Conservation (phyloP, 30 jellyfish, hydroid and myxozoan species). For the Chrysaora quinquecirrha region DNA sequence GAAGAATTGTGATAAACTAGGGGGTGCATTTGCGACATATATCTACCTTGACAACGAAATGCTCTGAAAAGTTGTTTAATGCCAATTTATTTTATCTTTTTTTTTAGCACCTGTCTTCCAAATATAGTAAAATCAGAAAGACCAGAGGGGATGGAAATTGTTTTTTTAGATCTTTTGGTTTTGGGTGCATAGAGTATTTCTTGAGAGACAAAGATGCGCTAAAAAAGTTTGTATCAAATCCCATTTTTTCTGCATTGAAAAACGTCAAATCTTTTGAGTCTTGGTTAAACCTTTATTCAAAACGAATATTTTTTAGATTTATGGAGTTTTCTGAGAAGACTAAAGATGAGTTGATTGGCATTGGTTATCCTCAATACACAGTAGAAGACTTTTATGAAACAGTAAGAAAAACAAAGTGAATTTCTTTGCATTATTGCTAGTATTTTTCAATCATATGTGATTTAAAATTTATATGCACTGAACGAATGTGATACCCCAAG, state of each 20-base stretch:
- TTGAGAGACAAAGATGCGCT: conserved; percentile 53
- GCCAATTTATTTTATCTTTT: too few relatives aligned
- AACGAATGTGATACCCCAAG: too few relatives aligned
- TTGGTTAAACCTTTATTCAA: too few relatives aligned
- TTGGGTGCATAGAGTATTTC: conserved; percentile 76
- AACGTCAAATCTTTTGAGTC: too few relatives aligned
- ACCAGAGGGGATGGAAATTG: conserved; percentile 98
- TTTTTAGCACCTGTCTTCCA: conserved; percentile 63
- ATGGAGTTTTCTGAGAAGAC: conserved; percentile 43
- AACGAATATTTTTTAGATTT: conserved; percentile 67
- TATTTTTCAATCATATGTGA: too few relatives aligned
- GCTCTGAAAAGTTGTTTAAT: too few relatives aligned
- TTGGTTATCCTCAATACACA: conserved; percentile 85
- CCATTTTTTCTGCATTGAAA: background rate
- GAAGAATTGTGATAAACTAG: too few relatives aligned
- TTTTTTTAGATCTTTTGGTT: conserved; percentile 84
- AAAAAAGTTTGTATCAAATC: conserved; percentile 46
- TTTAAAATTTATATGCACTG: too few relatives aligned
- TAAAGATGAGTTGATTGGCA: conserved; percentile 53
- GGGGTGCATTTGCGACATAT: too few relatives aligned
- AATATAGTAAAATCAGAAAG: conserved; percentile 66
- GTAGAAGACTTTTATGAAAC: conserved; percentile 90
- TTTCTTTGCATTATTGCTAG: too few relatives aligned
- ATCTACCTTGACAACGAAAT: too few relatives aligned
- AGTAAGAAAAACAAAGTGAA: conserved; percentile 72